phyloP scores from a whole-genome alignment of 53 echinoderm and acorn worm genomes.

The Temnopleurus reevesii region DNA sequence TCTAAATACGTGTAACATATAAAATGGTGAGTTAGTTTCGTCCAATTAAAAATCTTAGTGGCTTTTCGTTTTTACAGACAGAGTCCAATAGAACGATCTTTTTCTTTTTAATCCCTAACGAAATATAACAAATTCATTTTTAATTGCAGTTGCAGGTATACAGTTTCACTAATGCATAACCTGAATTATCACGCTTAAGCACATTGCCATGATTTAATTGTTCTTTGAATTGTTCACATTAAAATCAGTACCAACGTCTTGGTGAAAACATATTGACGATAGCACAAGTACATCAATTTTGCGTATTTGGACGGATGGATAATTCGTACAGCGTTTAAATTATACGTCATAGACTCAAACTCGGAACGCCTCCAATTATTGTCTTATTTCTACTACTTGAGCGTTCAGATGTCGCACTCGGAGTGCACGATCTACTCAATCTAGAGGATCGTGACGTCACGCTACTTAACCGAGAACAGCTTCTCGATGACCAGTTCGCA shows the following conservation, averaged over 20 bases:
- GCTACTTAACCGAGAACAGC: neutral
- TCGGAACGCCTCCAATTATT: neutral
- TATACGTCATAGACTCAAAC: neutral
- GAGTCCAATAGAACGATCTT: too few species aligned
- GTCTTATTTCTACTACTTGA: neutral
- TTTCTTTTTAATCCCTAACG: too few species aligned
- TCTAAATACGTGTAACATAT: too few species aligned
- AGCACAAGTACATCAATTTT: neutral
- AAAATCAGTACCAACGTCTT: too few species aligned
- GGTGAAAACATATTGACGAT: too few species aligned
- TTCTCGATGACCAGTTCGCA: constrained; percentile 44
- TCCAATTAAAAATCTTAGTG: too few species aligned
- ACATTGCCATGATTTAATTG: neutral
- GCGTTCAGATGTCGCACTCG: neutral
- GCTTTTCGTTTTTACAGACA: too few species aligned
- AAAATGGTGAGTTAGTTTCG: too few species aligned
- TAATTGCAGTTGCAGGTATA: too few species aligned
- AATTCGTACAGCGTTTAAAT: neutral
- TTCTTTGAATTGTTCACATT: too few species aligned
- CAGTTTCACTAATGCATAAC: neutral
- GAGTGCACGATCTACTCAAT: neutral
- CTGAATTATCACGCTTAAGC: neutral
- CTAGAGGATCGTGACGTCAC: neutral
- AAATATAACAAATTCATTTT: too few species aligned
- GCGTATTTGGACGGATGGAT: neutral